phyloP scores from a whole-genome alignment of 2,797 vertebrate genomes.

The Acipenser transmontanus region DNA sequence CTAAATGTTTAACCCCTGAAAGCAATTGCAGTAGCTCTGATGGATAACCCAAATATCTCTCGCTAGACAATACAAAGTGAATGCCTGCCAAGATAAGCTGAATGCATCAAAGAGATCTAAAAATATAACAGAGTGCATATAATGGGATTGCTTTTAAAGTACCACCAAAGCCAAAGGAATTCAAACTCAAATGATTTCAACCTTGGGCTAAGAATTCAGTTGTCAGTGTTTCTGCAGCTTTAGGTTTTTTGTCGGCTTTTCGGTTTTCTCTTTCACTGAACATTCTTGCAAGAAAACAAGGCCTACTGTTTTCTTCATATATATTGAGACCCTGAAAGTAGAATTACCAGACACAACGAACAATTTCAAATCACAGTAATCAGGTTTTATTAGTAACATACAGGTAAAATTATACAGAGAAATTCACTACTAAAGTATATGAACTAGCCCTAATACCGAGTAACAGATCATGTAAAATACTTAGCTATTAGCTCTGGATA shows the following conservation, averaged over 20 bases:
- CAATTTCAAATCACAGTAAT: too few species aligned
- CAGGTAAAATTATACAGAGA: too few species aligned
- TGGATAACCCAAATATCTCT: background rate
- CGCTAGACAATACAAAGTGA: background rate
- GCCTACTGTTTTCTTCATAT: too few species aligned
- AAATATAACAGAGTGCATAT: slow-evolving; percentile 23
- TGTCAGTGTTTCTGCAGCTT: background rate
- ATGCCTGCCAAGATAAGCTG: background rate
- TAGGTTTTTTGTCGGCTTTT: background rate
- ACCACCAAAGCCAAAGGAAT: background rate
- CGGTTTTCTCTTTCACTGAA: background rate
- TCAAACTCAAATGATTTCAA: too few species aligned
- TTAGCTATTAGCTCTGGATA: too few species aligned
- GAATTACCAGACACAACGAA: too few species aligned
- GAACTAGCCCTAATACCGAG: too few species aligned
- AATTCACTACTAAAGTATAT: too few species aligned
- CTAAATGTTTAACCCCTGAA: background rate
- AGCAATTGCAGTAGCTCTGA: background rate
- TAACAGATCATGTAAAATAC: too few species aligned
- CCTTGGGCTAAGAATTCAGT: background rate
- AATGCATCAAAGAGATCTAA: slow-evolving; percentile 24
- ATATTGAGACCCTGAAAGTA: too few species aligned
- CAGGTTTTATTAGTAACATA: too few species aligned
- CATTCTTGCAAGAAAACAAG: background rate
- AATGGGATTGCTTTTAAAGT: background rate